phyloP scores from a whole-genome alignment of 2,888 invertebrate species.

The Sinohyriopsis cumingii region DNA sequence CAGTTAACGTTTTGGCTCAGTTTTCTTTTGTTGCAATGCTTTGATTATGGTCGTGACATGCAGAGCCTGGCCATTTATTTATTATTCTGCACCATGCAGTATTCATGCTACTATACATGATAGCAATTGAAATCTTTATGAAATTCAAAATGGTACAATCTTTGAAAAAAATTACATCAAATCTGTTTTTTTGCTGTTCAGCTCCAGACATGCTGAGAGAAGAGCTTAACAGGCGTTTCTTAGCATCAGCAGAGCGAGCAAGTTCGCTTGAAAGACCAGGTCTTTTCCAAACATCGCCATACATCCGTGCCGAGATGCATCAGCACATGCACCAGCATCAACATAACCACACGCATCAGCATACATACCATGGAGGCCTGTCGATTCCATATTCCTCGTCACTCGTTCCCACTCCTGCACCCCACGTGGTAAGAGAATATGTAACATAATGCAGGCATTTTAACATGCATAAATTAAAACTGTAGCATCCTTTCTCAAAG shows the following conservation, averaged over 20 bases:
- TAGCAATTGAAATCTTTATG: background rate
- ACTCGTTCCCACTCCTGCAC: conserved; percentile 48
- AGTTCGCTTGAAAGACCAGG: conserved; percentile 16
- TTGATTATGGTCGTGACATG: no score
- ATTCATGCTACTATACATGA: no score
- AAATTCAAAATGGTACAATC: background rate
- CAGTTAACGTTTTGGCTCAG: no score
- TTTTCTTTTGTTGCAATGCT: no score
- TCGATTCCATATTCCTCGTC: conserved; percentile 42
- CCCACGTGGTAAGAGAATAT: conserved; percentile 46
- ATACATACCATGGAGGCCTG: conserved; percentile 36
- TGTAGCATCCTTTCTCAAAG: no score
- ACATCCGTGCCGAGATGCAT: conserved; percentile 46
- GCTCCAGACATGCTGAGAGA: conserved; percentile 60
- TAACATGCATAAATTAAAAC: no score
- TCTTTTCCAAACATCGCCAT: conserved; percentile 19
- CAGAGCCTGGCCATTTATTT: no score
- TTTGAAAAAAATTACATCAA: background rate
- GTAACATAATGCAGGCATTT: no score
- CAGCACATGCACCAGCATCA: conserved; percentile 58
- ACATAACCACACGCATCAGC: conserved; percentile 58
- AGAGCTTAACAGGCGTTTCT: conserved; percentile 59
- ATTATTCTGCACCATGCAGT: no score
- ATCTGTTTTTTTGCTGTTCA: conserved; percentile 14
- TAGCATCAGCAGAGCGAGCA: conserved; percentile 50